A percentile compares a stretch with the other conserved stretches of the same genome.
phyloP scores from a whole-genome alignment of 2,113 vertebrate genomes.

The Taurulus bubalis region DNA sequence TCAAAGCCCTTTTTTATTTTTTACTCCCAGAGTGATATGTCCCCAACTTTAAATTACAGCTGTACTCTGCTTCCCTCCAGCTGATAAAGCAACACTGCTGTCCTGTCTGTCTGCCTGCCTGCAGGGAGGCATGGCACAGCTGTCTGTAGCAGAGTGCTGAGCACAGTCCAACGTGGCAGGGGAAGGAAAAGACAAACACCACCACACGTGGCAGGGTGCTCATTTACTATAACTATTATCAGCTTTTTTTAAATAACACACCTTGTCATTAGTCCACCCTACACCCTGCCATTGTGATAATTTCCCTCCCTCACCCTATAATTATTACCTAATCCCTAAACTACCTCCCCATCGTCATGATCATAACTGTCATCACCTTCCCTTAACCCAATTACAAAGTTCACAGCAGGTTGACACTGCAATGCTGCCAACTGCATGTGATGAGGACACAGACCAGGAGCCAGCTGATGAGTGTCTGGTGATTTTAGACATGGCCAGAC shows the following conservation, averaged over 20 bases:
- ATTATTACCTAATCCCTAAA: constrained; percentile 67
- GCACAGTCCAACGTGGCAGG: constrained; percentile 45
- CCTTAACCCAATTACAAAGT: constrained; percentile 50
- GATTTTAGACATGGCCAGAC: constrained; percentile 13
- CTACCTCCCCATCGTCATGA: constrained; percentile 54
- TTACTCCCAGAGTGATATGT: constrained; percentile 6
- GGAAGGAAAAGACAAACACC: constrained; percentile 46
- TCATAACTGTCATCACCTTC: constrained; percentile 67
- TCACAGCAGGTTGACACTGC: constrained; percentile 23
- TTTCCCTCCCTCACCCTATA: constrained; percentile 47
- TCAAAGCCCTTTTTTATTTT: constrained; percentile 5
- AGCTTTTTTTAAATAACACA: constrained; percentile 60
- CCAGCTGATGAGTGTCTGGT: constrained; percentile 27
- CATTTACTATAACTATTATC: constrained; percentile 67
- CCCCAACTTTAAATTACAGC: constrained; percentile 59
- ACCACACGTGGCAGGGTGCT: constrained; percentile 55
- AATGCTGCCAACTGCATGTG: background rate
- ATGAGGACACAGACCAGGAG: constrained; percentile 21
- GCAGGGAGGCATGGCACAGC: constrained; percentile 62
- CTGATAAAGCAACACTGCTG: constrained; percentile 58
- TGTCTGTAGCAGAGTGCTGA: constrained; percentile 69
- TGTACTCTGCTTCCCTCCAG: constrained; percentile 36
- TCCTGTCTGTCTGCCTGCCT: constrained; percentile 50
- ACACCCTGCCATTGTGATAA: constrained; percentile 64
- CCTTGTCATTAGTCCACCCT: constrained; percentile 53